Evolutionary conservation across 2,113 vertebrate species (phyloP).

Genomic region (Amphiprion ocellaris): DNA sequence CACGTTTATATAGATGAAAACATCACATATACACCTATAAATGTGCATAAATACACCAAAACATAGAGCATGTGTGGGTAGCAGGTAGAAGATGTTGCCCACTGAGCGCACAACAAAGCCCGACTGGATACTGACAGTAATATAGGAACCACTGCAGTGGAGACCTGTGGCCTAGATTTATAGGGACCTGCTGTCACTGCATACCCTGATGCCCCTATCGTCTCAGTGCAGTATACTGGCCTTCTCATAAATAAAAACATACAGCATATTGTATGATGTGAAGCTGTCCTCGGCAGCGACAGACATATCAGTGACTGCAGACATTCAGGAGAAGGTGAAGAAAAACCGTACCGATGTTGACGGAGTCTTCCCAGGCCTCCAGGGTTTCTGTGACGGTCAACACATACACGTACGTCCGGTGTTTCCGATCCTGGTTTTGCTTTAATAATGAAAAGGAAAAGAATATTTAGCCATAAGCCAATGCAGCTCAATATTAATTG

Average conservation of each 20-base stretch:
- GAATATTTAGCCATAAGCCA: not conserved
- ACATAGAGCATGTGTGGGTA: too few relatives aligned
- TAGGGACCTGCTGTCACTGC: constrained; percentile 45
- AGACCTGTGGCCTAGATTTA: constrained; percentile 57
- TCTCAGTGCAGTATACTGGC: not conserved
- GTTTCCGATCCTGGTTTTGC: constrained; percentile 96
- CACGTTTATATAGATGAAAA: not conserved
- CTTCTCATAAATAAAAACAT: constrained; percentile 32
- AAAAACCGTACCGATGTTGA: constrained; percentile 91
- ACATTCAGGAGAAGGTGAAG: not conserved
- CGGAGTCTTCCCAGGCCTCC: constrained; percentile 98
- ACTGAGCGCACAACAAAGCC: not conserved
- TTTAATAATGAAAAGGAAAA: constrained; percentile 59
- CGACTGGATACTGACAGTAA: constrained; percentile 35
- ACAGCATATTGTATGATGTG: not conserved
- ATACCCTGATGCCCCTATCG: not conserved
- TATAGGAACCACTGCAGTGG: constrained; percentile 32
- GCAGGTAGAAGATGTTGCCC: too few relatives aligned
- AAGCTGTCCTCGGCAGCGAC: not conserved
- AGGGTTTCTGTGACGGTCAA: constrained; percentile 95
- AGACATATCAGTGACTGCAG: not conserved
- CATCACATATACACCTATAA: too few relatives aligned
- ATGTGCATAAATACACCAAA: too few relatives aligned
- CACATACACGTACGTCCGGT: constrained; percentile 97
- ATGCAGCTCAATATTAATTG: not conserved